Conservation (phyloP, 1,140 invertebrate genomes). For the Chlorops oryzae region DNA sequence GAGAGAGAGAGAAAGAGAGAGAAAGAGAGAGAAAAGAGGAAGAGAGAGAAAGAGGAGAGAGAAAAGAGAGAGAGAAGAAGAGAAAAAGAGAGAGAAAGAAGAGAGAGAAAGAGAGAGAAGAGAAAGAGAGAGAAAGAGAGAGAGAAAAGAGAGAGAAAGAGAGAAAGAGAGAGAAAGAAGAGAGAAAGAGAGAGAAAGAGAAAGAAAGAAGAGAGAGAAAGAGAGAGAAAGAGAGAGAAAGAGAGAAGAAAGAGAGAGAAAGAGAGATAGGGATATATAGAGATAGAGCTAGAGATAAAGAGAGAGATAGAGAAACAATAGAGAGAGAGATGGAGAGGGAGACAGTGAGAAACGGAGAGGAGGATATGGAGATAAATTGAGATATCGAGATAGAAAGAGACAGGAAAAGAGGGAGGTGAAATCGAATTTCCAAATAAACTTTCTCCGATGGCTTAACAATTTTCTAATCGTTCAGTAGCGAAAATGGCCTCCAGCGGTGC, state of each 20-base stretch:
- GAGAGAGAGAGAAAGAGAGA: background rate
- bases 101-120: background rate
- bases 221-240: background rate
- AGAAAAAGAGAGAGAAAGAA: background rate
- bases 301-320: too few relatives aligned
- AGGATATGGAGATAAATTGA: too few relatives aligned
- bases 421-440: too few relatives aligned
- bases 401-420: too few relatives aligned
- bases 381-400: too few relatives aligned
- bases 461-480: too few relatives aligned
- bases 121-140: slow-evolving; percentile 1
- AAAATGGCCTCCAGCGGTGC: too few relatives aligned
- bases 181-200: slow-evolving; percentile 2
- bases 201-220: background rate
- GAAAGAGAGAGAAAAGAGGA: background rate
- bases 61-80: background rate
- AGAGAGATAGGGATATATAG: background rate
- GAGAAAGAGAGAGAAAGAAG: background rate
- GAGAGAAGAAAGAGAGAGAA: background rate
- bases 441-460: too few relatives aligned
- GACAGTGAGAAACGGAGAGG: background rate
- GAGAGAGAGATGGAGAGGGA: background rate
- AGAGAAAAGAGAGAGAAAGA: background rate
- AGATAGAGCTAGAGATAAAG: background rate
- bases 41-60: slow-evolving; percentile 2